phyloP scores from a whole-genome alignment of 2,797 vertebrate species.

The Myripristis murdjan region DNA sequence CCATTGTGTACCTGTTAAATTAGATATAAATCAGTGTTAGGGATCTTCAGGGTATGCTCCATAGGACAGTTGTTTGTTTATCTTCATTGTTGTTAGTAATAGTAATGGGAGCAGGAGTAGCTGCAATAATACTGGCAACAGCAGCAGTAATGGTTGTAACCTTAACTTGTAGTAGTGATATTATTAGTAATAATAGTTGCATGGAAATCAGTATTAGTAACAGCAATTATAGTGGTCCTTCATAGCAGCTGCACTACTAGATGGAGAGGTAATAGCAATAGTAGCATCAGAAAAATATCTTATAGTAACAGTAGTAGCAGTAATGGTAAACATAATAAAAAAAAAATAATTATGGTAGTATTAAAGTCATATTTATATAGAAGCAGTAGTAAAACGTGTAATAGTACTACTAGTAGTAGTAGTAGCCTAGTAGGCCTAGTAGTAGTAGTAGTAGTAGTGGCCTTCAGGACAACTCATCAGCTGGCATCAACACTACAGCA shows the following conservation, averaged over 20 bases:
- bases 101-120: background rate
- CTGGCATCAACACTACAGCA: conserved; percentile 2
- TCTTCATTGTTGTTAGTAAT: conserved; percentile 1
- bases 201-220: background rate
- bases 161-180: background rate
- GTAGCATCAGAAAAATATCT: no score
- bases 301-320: background rate
- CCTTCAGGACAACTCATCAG: background rate
- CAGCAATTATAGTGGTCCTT: background rate
- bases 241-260: no score
- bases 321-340: no score
- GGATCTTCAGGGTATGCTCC: conserved; percentile 29
- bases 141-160: background rate
- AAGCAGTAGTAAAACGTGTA: background rate
- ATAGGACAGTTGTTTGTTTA: conserved; percentile 9
- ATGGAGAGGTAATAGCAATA: no score
- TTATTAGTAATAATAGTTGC: background rate
- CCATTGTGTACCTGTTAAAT: conserved; percentile 50
- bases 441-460: background rate
- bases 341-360: no score
- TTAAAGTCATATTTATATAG: background rate
- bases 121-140: background rate
- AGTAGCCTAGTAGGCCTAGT: no score
- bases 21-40: conserved; percentile 37
- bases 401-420: background rate